Conservation (phyloP, 1,140 invertebrate species). For the Pogonomyrmex barbatus region DNA sequence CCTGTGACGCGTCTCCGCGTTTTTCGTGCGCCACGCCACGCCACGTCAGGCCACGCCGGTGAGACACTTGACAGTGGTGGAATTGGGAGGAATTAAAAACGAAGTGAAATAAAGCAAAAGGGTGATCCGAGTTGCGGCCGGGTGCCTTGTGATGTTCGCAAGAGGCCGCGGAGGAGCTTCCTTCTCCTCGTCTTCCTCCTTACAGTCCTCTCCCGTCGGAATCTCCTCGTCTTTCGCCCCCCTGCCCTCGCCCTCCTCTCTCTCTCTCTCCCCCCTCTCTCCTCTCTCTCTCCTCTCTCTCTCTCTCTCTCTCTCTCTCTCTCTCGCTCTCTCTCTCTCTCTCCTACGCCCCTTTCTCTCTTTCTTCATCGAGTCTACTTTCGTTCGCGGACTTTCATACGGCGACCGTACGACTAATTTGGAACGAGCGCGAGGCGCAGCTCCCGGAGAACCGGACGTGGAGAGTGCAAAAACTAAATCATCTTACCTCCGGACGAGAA, state of each 20-base stretch:
- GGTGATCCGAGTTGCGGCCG: slow-evolving; percentile 65
- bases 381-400: slow-evolving; percentile 66
- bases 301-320: slow-evolving; percentile 41
- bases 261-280: slow-evolving; percentile 38
- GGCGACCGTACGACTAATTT: slow-evolving; percentile 74
- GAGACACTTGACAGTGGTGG: slow-evolving; percentile 74
- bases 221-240: not conserved
- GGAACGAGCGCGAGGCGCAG: slow-evolving; percentile 67
- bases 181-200: slow-evolving; percentile 33
- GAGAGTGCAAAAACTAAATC: slow-evolving; percentile 75
- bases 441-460: slow-evolving; percentile 38
- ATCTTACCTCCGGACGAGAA: slow-evolving; percentile 64
- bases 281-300: slow-evolving; percentile 45
- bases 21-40: slow-evolving; percentile 67
- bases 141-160: slow-evolving; percentile 79
- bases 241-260: slow-evolving; percentile 28
- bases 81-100: slow-evolving; percentile 81
- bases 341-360: slow-evolving; percentile 1
- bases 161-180: slow-evolving; percentile 66
- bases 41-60: slow-evolving; percentile 32
- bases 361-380: slow-evolving; percentile 49
- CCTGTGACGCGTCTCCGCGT: slow-evolving; percentile 45
- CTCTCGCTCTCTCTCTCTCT: slow-evolving; percentile 44
- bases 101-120: slow-evolving; percentile 80
- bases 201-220: slow-evolving; percentile 36